phyloP scores from a whole-genome alignment of 37 sponge, comb jelly and placozoan genomes.

The Hormiphora californensis region DNA sequence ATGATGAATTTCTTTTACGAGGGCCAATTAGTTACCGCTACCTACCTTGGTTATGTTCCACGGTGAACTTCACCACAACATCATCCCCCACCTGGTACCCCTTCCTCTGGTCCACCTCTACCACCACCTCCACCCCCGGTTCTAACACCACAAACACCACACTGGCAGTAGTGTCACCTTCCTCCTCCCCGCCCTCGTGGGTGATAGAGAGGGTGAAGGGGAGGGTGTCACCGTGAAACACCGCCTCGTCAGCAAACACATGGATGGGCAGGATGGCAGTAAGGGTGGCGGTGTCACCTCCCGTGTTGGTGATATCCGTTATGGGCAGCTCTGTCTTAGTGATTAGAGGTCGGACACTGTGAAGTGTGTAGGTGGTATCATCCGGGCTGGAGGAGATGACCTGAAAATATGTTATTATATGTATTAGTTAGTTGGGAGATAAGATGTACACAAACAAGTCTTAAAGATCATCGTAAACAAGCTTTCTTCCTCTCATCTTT shows the following conservation, averaged over 20 bases:
- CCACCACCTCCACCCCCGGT: neutral
- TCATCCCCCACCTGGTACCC: too few species aligned
- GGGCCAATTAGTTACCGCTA: too few species aligned
- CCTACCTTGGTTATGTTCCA: too few species aligned
- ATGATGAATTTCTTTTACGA: too few species aligned
- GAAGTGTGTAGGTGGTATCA: neutral
- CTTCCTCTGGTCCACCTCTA: slow-evolving; percentile 51
- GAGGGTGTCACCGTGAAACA: neutral
- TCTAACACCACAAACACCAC: slow-evolving; percentile 15
- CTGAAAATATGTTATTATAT: neutral
- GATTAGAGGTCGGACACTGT: slow-evolving; percentile 7
- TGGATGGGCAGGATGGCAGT: neutral
- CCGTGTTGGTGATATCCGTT: slow-evolving; percentile 1
- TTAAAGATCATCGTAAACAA: too few species aligned
- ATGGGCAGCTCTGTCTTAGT: slow-evolving; percentile 1
- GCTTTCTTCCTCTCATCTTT: too few species aligned
- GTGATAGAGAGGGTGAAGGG: neutral
- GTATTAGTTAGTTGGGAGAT: too few species aligned
- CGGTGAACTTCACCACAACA: too few species aligned
- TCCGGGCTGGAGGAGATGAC: neutral
- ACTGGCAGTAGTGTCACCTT: neutral
- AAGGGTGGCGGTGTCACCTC: neutral
- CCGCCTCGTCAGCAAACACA: slow-evolving; percentile 48
- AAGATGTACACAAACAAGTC: too few species aligned
- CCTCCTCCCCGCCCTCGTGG: slow-evolving; percentile 14